A percentile compares a stretch with the other conserved stretches of the same genome.
These are phyloP conservation scores for Ibidorhyncha struthersii DNA, from an alignment of 2,113 vertebrate genomes.

Conservation along the genomic window DNA sequence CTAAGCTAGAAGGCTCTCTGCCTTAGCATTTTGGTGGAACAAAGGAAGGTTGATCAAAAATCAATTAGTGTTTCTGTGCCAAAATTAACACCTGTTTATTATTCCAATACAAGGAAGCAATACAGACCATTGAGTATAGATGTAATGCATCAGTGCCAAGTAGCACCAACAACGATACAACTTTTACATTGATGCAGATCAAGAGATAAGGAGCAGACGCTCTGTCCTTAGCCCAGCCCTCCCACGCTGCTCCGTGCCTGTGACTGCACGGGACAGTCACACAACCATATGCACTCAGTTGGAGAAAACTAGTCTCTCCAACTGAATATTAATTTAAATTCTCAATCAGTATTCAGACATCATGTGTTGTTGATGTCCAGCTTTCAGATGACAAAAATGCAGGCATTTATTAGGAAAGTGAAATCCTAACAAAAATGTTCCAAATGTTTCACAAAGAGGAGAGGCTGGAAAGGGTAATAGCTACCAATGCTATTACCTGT, in stretches of 20 bases:
- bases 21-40: not conserved
- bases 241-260: rapidly evolving
- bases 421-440: not conserved
- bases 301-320: not conserved
- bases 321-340: not conserved
- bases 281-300: rapidly evolving
- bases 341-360: not conserved
- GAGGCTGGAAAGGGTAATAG: not conserved
- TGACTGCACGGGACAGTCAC: not conserved
- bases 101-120: not conserved
- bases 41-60: not conserved
- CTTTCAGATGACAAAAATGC: not conserved
- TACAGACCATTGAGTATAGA: not conserved
- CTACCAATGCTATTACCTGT: not conserved
- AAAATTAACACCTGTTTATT: not conserved
- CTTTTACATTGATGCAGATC: not conserved
- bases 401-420: not conserved
- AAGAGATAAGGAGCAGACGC: not conserved
- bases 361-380: not conserved
- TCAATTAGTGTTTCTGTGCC: not conserved
- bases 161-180: not conserved
- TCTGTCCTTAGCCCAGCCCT: not conserved
- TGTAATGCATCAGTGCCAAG: not conserved
- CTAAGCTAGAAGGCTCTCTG: not conserved
- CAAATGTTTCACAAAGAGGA: not conserved